Percentiles rank a stretch among this genome's conserved stretches.
Evolutionary conservation across 2,113 vertebrate species (phyloP).

Genomic region (Forbesichthys papilliferus): DNA sequence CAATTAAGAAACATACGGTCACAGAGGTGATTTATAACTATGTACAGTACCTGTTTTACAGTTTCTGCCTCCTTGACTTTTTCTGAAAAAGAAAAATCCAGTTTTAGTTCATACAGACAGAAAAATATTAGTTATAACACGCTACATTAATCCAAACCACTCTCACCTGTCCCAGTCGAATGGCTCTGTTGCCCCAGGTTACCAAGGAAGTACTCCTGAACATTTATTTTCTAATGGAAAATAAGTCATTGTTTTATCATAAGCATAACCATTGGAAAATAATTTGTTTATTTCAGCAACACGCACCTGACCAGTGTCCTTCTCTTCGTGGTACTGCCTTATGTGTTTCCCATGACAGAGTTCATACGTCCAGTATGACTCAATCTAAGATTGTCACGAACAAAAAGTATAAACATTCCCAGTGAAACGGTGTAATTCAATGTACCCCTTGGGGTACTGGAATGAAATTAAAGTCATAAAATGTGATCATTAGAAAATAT

Average conservation of each 20-base stretch:
- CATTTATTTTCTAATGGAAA: constrained; percentile 85
- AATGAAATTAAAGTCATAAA: no score
- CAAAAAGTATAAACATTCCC: not conserved
- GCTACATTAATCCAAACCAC: not conserved
- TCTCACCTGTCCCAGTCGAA: constrained; percentile 80
- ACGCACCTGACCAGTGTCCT: constrained; percentile 93
- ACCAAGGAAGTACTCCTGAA: constrained; percentile 96
- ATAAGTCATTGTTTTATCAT: constrained; percentile 1
- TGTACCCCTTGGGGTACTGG: no score
- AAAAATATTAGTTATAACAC: not conserved
- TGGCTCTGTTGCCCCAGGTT: constrained; percentile 80
- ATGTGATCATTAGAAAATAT: no score
- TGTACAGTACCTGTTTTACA: constrained; percentile 61
- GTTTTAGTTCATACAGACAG: not conserved
- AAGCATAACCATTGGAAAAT: not conserved
- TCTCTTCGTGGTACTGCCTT: constrained; percentile 97
- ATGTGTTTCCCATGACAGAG: constrained; percentile 96
- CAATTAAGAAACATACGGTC: not conserved
- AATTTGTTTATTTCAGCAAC: constrained; percentile 1
- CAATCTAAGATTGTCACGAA: constrained; percentile 83
- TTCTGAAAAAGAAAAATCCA: constrained; percentile 33
- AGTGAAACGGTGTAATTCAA: not conserved
- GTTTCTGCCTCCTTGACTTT: constrained; percentile 47
- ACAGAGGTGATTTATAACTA: not conserved
- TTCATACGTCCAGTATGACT: constrained; percentile 98